A percentile compares a stretch with the other conserved stretches of the same genome.
Evolutionary conservation across 2,888 invertebrate species (phyloP).

Genomic region (Metacarcinus magister): DNA sequence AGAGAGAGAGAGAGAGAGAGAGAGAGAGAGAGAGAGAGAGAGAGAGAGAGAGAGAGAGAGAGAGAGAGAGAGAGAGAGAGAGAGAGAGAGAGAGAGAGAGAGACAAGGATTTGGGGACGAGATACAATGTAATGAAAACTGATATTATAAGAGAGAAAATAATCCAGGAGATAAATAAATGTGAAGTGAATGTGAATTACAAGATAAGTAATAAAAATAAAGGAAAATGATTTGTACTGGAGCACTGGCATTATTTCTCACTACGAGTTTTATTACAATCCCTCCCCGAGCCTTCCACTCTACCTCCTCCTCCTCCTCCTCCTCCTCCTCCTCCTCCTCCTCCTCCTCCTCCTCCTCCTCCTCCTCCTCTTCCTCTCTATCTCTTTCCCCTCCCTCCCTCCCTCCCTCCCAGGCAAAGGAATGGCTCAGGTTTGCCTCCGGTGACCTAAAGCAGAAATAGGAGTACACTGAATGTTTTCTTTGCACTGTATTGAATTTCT

Average conservation of each 20-base stretch:
- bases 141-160: background rate
- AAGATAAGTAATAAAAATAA: background rate
- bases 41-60: slow-evolving; percentile 18
- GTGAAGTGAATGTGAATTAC: background rate
- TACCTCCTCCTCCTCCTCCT: background rate
- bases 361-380: background rate
- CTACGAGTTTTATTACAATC: background rate
- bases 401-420: background rate
- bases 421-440: background rate
- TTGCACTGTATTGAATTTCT: background rate
- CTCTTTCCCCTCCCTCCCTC: background rate
- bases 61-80: slow-evolving; percentile 2
- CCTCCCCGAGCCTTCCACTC: background rate
- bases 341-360: background rate
- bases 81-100: slow-evolving; percentile 9
- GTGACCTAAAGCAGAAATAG: background rate
- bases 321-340: background rate
- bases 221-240: background rate
- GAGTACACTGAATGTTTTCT: background rate
- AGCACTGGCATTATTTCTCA: background rate
- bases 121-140: too few species aligned
- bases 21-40: slow-evolving; percentile 15
- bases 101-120: background rate
- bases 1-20: slow-evolving; percentile 20
- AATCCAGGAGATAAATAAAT: background rate